Percentiles rank a stretch among this genome's conserved stretches.
Conservation (phyloP, 1,140 invertebrate genomes). For the Heterodera schachtii region DNA sequence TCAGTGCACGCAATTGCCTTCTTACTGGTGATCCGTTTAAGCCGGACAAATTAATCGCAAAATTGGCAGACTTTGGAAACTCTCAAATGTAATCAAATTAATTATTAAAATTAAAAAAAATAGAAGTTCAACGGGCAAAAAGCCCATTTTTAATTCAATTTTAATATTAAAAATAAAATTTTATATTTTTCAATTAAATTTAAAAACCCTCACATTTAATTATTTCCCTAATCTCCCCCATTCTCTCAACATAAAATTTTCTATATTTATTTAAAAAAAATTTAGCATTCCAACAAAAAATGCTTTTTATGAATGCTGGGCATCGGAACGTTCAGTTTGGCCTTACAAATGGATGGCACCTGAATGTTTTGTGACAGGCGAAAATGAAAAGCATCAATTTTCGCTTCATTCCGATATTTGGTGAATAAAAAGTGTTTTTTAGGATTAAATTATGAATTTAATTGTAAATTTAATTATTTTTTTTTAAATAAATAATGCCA, state of each 20-base stretch:
- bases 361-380: not conserved
- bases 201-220: no score
- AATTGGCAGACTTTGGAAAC: not conserved
- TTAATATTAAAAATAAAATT: no score
- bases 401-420: not conserved
- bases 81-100: not conserved
- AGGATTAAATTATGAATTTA: no score
- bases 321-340: not conserved
- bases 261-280: no score
- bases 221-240: no score
- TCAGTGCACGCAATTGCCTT: not conserved
- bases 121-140: no score
- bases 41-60: not conserved
- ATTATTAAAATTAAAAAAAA: no score
- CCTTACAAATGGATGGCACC: conserved; percentile 1
- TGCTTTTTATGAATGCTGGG: not conserved
- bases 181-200: no score
- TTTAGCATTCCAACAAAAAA: not conserved
- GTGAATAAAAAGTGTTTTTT: no score
- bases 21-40: not conserved
- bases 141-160: no score
- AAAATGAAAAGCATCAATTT: not conserved
- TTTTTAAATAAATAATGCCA: not conserved
- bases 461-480: not conserved
- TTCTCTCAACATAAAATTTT: no score